A percentile compares a stretch with the other conserved stretches of the same genome.
These are phyloP conservation scores for Gnatocerus cornutus DNA, from an alignment of 2,888 invertebrate genomes.

Conservation along the genomic window DNA sequence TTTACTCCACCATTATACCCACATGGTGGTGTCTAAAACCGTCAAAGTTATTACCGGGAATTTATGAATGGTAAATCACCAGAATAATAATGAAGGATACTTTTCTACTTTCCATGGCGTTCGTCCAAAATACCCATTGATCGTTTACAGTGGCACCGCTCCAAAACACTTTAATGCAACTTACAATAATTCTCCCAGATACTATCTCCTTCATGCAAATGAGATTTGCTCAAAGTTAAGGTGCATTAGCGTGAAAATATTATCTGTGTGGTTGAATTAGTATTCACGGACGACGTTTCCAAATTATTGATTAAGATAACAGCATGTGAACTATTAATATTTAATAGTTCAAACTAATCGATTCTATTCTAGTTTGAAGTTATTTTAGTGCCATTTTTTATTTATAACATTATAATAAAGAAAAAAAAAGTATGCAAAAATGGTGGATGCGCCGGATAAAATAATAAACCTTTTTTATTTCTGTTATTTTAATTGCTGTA, in stretches of 20 bases:
- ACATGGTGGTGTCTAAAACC: constrained; percentile 13
- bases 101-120: constrained; percentile 46
- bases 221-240: constrained; percentile 38
- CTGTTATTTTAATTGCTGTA: no score
- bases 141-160: constrained; percentile 53
- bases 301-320: constrained; percentile 1
- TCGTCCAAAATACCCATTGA: constrained; percentile 52
- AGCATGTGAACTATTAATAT: not conserved
- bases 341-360: no score
- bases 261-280: constrained; percentile 24
- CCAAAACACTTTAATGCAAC: constrained; percentile 52
- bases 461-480: no score
- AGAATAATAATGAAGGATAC: constrained; percentile 33
- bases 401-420: no score
- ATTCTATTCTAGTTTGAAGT: no score
- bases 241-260: constrained; percentile 40
- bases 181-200: constrained; percentile 52
- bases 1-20: not conserved
- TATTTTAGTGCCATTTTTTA: no score
- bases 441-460: no score
- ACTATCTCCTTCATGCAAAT: constrained; percentile 38
- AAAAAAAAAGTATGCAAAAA: no score
- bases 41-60: constrained; percentile 21
- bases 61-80: constrained; percentile 34
- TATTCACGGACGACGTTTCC: constrained; percentile 2